A percentile compares a stretch with the other conserved stretches of the same genome.
Conservation (phyloP, 53 echinoderm and acorn worm species). For the Mesocentrotus franciscanus region DNA sequence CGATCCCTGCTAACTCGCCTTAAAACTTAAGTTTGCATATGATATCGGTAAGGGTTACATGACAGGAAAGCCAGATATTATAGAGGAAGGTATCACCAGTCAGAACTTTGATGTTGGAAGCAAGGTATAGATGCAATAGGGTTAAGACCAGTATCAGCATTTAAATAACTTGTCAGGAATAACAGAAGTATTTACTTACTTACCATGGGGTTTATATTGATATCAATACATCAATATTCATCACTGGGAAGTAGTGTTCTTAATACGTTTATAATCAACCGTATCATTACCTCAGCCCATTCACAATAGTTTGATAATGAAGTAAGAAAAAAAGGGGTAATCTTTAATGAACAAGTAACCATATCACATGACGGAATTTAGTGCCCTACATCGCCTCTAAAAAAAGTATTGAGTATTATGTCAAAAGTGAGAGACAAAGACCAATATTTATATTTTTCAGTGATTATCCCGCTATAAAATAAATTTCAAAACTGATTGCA, state of each 20-base stretch:
- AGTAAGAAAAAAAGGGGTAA: neutral
- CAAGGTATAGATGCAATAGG: neutral
- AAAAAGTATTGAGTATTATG: neutral
- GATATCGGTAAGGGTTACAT: neutral
- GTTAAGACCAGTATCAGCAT: neutral
- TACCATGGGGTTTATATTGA: neutral
- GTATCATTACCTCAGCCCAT: neutral
- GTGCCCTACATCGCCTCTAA: neutral
- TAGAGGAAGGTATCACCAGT: too few species aligned
- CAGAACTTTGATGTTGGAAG: neutral
- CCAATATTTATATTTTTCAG: neutral
- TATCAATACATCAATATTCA: neutral
- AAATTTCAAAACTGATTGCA: neutral
- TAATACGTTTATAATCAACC: neutral
- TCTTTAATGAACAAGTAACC: too few species aligned
- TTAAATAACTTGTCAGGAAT: neutral
- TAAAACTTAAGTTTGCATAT: neutral
- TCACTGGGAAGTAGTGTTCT: neutral
- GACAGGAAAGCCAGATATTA: neutral
- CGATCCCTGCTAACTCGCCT: too few species aligned
- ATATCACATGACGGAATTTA: neutral
- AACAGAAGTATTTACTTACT: neutral
- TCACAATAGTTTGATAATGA: neutral
- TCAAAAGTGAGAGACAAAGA: neutral
- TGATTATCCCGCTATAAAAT: neutral